These are phyloP conservation scores for Dendrocincla fuliginosa DNA, from an alignment of 2,797 vertebrate species.

Conservation along the genomic window DNA sequence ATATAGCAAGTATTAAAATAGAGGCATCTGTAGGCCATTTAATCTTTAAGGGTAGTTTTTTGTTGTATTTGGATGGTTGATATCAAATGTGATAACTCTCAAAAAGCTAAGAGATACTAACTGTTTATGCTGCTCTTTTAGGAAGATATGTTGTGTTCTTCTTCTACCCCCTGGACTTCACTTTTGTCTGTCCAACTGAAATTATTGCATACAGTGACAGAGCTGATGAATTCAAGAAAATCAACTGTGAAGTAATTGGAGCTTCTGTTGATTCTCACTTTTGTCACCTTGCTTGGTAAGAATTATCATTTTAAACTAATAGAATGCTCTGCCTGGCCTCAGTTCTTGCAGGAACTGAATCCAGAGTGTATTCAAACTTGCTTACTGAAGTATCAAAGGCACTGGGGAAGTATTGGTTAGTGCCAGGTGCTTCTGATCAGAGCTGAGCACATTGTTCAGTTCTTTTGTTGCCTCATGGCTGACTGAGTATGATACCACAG, in stretches of 20 bases:
- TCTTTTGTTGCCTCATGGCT: neutral
- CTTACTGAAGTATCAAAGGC: neutral
- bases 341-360: neutral
- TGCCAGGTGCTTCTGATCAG: neutral
- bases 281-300: constrained; percentile 94
- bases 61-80: neutral
- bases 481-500: neutral
- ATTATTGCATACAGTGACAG: constrained; percentile 97
- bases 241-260: constrained; percentile 93
- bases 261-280: constrained; percentile 97
- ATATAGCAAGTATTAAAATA: neutral
- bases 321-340: neutral
- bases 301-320: neutral
- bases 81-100: neutral
- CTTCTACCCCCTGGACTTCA: constrained; percentile 98
- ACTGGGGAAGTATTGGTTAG: neutral
- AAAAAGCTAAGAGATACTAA: neutral
- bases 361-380: neutral
- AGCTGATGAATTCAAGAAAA: constrained; percentile 90
- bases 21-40: neutral
- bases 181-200: constrained; percentile 97
- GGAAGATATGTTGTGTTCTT: constrained; percentile 97
- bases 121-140: constrained; percentile 37
- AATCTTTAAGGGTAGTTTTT: neutral
- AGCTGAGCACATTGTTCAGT: neutral